Evolutionary conservation across 2,797 vertebrate genomes (phyloP).

Genomic region (Fratercula arctica): DNA sequence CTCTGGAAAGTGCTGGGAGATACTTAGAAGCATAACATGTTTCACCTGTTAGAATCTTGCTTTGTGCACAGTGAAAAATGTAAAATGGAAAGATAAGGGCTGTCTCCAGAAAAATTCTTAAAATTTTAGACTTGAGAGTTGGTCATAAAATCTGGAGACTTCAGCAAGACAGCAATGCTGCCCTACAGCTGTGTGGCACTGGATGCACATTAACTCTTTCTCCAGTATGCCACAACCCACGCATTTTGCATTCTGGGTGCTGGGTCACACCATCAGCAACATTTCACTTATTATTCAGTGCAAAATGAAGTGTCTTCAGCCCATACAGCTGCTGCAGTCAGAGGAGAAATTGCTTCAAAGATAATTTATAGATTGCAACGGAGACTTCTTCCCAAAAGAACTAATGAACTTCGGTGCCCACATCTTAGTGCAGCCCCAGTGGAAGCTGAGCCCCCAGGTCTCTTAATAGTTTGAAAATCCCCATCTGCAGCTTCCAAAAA

Average conservation of each 20-base stretch:
- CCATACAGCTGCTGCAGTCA: not conserved
- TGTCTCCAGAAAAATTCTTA: not conserved
- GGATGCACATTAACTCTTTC: not conserved
- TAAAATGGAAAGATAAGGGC: not conserved
- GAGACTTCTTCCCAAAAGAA: not conserved
- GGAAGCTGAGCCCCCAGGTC: not conserved
- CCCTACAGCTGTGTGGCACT: not conserved
- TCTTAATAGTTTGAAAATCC: not conserved
- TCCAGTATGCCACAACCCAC: not conserved
- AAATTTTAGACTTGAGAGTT: not conserved
- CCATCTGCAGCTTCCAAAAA: not conserved
- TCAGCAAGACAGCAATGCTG: not conserved
- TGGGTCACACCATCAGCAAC: not conserved
- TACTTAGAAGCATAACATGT: not conserved
- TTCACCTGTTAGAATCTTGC: not conserved
- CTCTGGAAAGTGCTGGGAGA: slow-evolving; percentile 12
- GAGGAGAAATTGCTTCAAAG: slow-evolving; percentile 21
- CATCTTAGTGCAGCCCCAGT: not conserved
- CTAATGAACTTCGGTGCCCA: not conserved
- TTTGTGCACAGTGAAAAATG: not conserved
- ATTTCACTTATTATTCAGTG: not conserved
- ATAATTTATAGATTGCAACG: not conserved
- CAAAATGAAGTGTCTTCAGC: slow-evolving; percentile 28
- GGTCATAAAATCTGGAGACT: slow-evolving; percentile 22
- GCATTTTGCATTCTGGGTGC: not conserved